A percentile compares a stretch with the other conserved stretches of the same genome.
Conservation (phyloP, 2,888 invertebrate species). For the Xylophagus ater region DNA sequence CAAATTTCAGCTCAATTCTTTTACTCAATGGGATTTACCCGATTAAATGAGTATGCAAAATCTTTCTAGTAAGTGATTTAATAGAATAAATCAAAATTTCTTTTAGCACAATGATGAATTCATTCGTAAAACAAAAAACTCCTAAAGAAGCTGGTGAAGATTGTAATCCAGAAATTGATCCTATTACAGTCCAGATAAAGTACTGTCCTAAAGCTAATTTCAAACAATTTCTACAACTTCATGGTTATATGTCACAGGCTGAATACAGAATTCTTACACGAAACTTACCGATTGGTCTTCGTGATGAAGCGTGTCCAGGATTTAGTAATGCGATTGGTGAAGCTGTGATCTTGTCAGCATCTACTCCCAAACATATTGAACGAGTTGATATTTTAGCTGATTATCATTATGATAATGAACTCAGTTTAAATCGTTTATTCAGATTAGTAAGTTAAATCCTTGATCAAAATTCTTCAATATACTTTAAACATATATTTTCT, state of each 20-base stretch:
- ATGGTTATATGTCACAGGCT: conserved; percentile 54
- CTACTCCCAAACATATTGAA: conserved; percentile 52
- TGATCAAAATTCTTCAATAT: neutral
- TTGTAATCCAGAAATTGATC: conserved; percentile 18
- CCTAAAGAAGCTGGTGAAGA: conserved; percentile 5
- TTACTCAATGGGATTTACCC: conserved; percentile 52
- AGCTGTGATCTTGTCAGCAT: conserved; percentile 51
- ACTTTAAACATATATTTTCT: neutral
- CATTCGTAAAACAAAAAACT: neutral
- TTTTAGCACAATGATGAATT: neutral
- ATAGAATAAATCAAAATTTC: neutral
- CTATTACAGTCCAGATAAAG: conserved; percentile 36
- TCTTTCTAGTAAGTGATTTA: neutral
- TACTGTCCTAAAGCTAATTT: conserved; percentile 44
- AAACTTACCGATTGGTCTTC: too few relatives aligned
- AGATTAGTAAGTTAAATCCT: conserved; percentile 18
- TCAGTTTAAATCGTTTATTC: conserved; percentile 24
- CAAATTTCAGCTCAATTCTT: conserved; percentile 68
- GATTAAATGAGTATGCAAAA: conserved; percentile 46
- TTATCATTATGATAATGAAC: conserved; percentile 17
- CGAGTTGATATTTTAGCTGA: conserved; percentile 48
- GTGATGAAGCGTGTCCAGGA: too few relatives aligned
- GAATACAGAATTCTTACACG: too few relatives aligned
- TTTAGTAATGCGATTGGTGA: too few relatives aligned
- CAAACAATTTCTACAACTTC: conserved; percentile 43